Evolutionary conservation across 2,888 invertebrate genomes (phyloP).

Genomic region (Sericinus montela): DNA sequence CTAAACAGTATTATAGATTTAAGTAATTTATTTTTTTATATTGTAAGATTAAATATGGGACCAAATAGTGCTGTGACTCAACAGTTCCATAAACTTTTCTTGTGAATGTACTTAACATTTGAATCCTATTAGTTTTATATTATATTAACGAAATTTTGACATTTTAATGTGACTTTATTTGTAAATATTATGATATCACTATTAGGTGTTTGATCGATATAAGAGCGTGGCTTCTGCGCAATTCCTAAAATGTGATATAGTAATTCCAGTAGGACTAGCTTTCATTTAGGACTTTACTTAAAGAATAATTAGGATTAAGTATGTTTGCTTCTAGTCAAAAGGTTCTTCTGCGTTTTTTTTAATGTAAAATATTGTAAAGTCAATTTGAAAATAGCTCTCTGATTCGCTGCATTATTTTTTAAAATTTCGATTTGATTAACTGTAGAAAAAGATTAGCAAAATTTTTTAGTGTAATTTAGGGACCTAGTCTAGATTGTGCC

Average conservation of each 20-base stretch:
- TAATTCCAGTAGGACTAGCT: constrained; percentile 46
- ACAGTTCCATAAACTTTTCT: constrained; percentile 44
- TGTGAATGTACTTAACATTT: constrained; percentile 34
- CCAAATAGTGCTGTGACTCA: constrained; percentile 67
- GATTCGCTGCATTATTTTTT: not conserved
- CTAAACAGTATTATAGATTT: constrained; percentile 66
- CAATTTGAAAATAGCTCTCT: constrained; percentile 43
- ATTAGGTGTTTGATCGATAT: constrained; percentile 46
- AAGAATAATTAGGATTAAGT: constrained; percentile 23
- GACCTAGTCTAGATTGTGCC: constrained; percentile 64
- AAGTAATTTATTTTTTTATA: constrained; percentile 52
- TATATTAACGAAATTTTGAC: constrained; percentile 14
- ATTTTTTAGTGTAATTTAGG: constrained; percentile 27
- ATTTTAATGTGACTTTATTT: constrained; percentile 2
- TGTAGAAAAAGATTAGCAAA: constrained; percentile 3
- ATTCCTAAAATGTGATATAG: constrained; percentile 77
- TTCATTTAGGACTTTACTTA: constrained; percentile 30
- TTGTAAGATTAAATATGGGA: constrained; percentile 47
- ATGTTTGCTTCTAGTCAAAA: constrained; percentile 51
- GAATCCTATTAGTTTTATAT: constrained; percentile 21
- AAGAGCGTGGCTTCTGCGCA: constrained; percentile 51
- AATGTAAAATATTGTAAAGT: constrained; percentile 25
- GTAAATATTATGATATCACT: constrained; percentile 34
- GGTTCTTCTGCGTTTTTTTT: constrained; percentile 26
- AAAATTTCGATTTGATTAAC: not conserved